Percentiles rank a stretch among this genome's conserved stretches.
Evolutionary conservation across 2,888 invertebrate species (phyloP).

Genomic region (Rhagophthalmus giganteus): DNA sequence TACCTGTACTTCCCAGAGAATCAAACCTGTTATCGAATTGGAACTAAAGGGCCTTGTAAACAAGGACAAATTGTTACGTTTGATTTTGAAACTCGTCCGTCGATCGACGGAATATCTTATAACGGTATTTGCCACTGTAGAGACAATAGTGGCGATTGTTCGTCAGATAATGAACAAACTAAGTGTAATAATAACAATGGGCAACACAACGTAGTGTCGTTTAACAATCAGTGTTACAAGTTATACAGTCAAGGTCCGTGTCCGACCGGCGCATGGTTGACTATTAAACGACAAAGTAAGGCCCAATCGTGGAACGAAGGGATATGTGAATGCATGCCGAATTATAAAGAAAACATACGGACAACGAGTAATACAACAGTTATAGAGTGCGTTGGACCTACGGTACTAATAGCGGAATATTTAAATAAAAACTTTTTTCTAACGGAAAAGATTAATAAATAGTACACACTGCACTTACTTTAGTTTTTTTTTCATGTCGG

Average conservation of each 20-base stretch:
- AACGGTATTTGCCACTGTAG: slow-evolving; percentile 79
- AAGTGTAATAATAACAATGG: slow-evolving; percentile 42
- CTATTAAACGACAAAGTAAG: slow-evolving; percentile 57
- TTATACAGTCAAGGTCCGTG: slow-evolving; percentile 81
- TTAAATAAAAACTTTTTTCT: slow-evolving; percentile 57
- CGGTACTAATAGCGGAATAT: slow-evolving; percentile 67
- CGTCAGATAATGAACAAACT: slow-evolving; percentile 33
- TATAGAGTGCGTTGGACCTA: slow-evolving; percentile 64
- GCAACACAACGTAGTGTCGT: slow-evolving; percentile 65
- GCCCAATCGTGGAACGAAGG: slow-evolving; percentile 40
- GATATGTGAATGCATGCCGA: slow-evolving; percentile 68
- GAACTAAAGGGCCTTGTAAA: slow-evolving; percentile 75
- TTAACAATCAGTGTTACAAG: slow-evolving; percentile 73
- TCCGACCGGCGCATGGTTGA: slow-evolving; percentile 69
- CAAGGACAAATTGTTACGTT: slow-evolving; percentile 75
- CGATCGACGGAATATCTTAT: slow-evolving; percentile 79
- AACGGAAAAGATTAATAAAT: background rate
- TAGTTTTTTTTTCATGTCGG: slow-evolving; percentile 62
- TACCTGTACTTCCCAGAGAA: slow-evolving; percentile 75
- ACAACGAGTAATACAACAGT: slow-evolving; percentile 46
- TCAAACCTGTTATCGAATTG: slow-evolving; percentile 76
- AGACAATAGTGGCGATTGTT: slow-evolving; percentile 39
- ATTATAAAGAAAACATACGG: slow-evolving; percentile 57
- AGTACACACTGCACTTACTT: slow-evolving; percentile 48
- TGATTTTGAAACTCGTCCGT: slow-evolving; percentile 77